phyloP scores from a whole-genome alignment of 2,888 invertebrate genomes.

The Eumacrocentrus americanus region DNA sequence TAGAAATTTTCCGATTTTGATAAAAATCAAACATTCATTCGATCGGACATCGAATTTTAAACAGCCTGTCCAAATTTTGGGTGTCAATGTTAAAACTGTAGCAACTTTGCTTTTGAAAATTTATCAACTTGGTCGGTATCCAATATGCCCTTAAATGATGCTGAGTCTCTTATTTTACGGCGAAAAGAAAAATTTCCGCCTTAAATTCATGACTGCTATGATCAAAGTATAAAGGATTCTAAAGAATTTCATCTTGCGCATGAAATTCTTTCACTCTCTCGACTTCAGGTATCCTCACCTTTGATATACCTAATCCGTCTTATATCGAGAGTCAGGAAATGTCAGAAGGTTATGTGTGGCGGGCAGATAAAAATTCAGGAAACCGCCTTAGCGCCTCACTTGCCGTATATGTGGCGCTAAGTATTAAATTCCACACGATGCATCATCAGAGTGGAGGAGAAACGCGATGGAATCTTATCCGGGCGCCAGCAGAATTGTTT shows the following conservation, averaged over 20 bases:
- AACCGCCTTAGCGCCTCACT: neutral
- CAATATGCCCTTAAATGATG: too few species aligned
- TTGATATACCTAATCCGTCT: slow-evolving; percentile 19
- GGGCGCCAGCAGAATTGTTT: slow-evolving; percentile 9
- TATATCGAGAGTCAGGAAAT: slow-evolving; percentile 3
- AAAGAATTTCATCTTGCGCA: slow-evolving; percentile 10
- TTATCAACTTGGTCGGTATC: too few species aligned
- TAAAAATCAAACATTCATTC: too few species aligned
- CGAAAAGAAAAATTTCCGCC: neutral
- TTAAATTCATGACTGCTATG: slow-evolving; percentile 9
- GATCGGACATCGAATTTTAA: too few species aligned
- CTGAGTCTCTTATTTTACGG: too few species aligned
- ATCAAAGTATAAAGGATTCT: slow-evolving; percentile 3
- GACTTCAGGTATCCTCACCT: slow-evolving; percentile 9
- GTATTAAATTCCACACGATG: slow-evolving; percentile 20
- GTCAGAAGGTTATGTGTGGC: slow-evolving; percentile 1
- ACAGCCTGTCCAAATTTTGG: too few species aligned
- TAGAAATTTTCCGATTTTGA: too few species aligned
- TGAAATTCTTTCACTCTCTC: slow-evolving; percentile 1
- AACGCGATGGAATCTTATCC: slow-evolving; percentile 2
- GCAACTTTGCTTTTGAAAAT: too few species aligned
- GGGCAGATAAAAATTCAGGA: slow-evolving; percentile 15
- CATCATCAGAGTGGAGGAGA: neutral
- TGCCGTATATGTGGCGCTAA: slow-evolving; percentile 1
- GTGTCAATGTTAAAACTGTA: too few species aligned